These are phyloP conservation scores for Sebastes dallii DNA, from an alignment of 2,797 vertebrate genomes.

Conservation along the genomic window DNA sequence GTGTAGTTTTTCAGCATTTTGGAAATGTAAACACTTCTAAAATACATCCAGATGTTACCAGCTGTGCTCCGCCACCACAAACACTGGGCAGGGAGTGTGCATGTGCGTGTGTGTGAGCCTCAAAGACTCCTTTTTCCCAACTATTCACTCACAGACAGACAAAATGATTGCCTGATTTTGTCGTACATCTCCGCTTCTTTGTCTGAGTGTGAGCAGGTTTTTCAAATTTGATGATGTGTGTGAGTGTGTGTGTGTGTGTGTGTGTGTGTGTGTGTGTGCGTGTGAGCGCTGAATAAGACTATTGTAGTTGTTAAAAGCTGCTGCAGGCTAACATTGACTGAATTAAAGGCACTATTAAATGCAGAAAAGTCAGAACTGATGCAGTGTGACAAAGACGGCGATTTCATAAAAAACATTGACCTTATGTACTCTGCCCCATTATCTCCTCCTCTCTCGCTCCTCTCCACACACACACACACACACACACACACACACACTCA, in stretches of 20 bases:
- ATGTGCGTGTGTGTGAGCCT: conserved; percentile 43
- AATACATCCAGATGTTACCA: conserved; percentile 89
- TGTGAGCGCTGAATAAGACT: conserved; percentile 44
- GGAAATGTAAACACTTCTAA: conserved; percentile 86
- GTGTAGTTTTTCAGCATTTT: conserved; percentile 82
- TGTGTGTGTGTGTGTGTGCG: background rate
- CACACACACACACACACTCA: background rate
- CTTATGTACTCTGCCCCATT: conserved; percentile 53
- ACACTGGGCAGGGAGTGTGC: conserved; percentile 70
- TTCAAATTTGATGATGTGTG: background rate
- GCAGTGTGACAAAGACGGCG: conserved; percentile 56
- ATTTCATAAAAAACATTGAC: conserved; percentile 70
- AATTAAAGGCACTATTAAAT: conserved; percentile 54
- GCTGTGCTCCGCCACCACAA: conserved; percentile 80
- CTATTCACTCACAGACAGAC: conserved; percentile 62
- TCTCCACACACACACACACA: background rate
- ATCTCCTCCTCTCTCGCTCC: conserved; percentile 14
- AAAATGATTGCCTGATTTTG: conserved; percentile 69
- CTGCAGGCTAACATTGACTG: conserved; percentile 22
- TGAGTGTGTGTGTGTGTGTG: background rate
- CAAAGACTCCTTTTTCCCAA: conserved; percentile 56
- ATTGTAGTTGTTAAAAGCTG: conserved; percentile 47
- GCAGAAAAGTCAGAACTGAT: conserved; percentile 55
- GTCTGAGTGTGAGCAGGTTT: conserved; percentile 45
- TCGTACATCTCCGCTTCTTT: conserved; percentile 55